A percentile compares a stretch with the other conserved stretches of the same genome.
phyloP scores from a whole-genome alignment of 2,797 vertebrate genomes.

The Macroramphosus scolopax region DNA sequence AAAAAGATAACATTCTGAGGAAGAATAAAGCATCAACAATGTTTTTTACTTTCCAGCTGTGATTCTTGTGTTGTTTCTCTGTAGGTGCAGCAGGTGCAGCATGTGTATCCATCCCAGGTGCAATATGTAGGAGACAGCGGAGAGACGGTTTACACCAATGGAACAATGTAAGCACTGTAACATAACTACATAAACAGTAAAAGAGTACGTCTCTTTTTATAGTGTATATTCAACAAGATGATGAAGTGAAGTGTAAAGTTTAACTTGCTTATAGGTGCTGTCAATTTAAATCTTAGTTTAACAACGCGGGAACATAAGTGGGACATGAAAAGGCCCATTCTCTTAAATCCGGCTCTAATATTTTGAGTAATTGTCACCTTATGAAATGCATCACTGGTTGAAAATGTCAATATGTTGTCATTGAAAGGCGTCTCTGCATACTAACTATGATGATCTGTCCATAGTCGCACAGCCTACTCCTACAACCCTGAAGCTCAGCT shows the following conservation, averaged over 20 bases:
- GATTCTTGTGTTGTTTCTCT: slow-evolving; percentile 28
- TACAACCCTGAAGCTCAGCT: slow-evolving; percentile 93
- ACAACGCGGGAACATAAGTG: too few relatives aligned
- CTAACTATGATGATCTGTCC: slow-evolving; percentile 17
- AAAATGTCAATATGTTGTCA: neutral
- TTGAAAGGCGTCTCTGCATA: neutral
- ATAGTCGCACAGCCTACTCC: slow-evolving; percentile 88
- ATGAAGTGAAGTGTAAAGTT: neutral
- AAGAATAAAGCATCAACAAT: too few relatives aligned
- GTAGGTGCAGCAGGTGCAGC: slow-evolving; percentile 88
- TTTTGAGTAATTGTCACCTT: too few relatives aligned
- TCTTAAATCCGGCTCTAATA: too few relatives aligned
- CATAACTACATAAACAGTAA: too few relatives aligned
- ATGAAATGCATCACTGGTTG: too few relatives aligned
- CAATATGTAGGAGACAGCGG: slow-evolving; percentile 92
- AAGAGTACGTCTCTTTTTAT: too few relatives aligned
- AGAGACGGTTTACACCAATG: slow-evolving; percentile 93
- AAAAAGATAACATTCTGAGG: neutral
- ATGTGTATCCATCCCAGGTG: slow-evolving; percentile 92
- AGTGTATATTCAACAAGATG: neutral
- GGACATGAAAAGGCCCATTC: too few relatives aligned
- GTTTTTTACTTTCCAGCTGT: slow-evolving; percentile 1
- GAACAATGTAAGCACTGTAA: slow-evolving; percentile 83
- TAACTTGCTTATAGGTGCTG: too few relatives aligned
- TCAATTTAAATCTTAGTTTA: too few relatives aligned